Percentiles rank a stretch among this genome's conserved stretches.
Conservation (phyloP, 2,113 vertebrate genomes). For the Columba janthina region DNA sequence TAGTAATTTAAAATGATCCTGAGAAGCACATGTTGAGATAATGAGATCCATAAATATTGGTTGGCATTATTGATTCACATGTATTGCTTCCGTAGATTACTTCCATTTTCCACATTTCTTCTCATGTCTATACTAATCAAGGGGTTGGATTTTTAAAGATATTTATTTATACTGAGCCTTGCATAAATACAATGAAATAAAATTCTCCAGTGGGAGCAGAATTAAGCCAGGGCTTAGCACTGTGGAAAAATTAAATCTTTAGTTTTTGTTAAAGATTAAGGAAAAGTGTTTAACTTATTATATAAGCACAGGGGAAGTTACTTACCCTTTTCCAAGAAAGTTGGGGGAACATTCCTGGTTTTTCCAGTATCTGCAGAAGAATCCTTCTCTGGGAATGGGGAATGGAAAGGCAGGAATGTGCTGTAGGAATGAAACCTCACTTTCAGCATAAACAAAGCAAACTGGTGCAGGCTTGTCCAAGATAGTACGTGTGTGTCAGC, state of each 20-base stretch:
- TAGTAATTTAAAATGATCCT: constrained; percentile 63
- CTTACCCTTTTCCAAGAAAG: neutral
- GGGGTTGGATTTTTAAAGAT: neutral
- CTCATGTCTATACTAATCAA: constrained; percentile 3
- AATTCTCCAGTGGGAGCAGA: neutral
- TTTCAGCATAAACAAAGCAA: neutral
- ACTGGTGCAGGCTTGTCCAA: neutral
- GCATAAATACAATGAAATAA: neutral
- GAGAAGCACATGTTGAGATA: constrained; percentile 63
- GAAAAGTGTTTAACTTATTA: neutral
- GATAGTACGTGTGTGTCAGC: neutral
- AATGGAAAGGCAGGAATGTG: neutral
- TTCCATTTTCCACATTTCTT: constrained; percentile 53
- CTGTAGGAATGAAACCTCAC: neutral
- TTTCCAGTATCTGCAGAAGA: neutral
- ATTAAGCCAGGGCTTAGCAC: neutral
- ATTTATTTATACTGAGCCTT: constrained; percentile 26
- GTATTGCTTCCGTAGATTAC: constrained; percentile 48
- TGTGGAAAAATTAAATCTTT: neutral
- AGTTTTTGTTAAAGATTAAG: constrained; percentile 5
- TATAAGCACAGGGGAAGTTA: neutral
- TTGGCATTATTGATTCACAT: constrained; percentile 61
- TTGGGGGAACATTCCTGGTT: neutral
- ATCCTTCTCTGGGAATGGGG: neutral
- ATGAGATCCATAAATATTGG: constrained; percentile 67